Percentiles rank a stretch among this genome's conserved stretches.
These are phyloP conservation scores for Oasisia sp. DNA, from an alignment of 2,888 invertebrate genomes.

Conservation along the genomic window DNA sequence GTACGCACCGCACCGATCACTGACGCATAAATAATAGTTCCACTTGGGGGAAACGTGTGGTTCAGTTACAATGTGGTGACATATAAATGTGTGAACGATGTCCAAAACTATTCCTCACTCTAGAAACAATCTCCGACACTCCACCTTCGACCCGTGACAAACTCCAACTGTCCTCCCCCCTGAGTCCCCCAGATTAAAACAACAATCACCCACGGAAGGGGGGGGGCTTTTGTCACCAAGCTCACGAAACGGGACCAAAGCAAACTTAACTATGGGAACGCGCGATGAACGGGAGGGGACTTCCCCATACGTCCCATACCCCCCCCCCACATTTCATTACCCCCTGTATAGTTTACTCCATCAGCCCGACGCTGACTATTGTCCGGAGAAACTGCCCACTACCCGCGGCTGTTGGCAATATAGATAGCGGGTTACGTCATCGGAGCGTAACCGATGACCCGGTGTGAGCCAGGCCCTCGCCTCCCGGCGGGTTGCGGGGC, in stretches of 20 bases:
- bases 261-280: background rate
- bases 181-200: too few species aligned
- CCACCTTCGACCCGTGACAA: too few species aligned
- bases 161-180: too few species aligned
- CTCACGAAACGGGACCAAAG: background rate
- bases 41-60: too few species aligned
- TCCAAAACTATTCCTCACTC: too few species aligned
- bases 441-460: conserved; percentile 2
- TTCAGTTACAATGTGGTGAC: too few species aligned
- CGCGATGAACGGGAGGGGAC: background rate
- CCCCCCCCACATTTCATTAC: background rate
- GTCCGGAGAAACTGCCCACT: background rate
- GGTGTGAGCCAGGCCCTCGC: background rate
- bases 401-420: background rate
- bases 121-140: too few species aligned
- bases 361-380: background rate
- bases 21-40: too few species aligned
- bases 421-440: background rate
- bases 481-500: background rate
- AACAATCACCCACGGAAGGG: too few species aligned
- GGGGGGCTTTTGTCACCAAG: too few species aligned
- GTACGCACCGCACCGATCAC: too few species aligned
- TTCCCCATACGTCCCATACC: background rate
- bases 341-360: background rate
- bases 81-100: too few species aligned